Base-by-base conservation (phyloP, 2,113 vertebrate species). In the Delphinapterus leucas region DNA sequence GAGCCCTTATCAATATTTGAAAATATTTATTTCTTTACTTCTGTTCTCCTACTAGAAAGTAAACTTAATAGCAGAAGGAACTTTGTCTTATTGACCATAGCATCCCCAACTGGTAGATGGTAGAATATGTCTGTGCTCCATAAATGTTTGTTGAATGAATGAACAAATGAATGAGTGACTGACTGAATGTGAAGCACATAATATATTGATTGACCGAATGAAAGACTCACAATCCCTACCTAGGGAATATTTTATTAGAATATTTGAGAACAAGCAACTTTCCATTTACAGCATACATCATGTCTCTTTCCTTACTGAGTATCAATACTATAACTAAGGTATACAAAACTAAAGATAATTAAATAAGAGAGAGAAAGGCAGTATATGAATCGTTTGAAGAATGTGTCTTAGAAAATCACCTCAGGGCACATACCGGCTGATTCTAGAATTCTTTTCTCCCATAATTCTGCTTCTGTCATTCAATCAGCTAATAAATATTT, bases 11-110 rank as follows among this genome's bases (percentile, higher is more conserved):
- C 65, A 93, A 74, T 61, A 82, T 77, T 36, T 81, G 61, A 92
- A 91, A 94, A 85, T 41, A 96, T 55, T 77, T 65, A 86, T 58
- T 88, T 31, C 10, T 68, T 90, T 70, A 93, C n/a, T 83, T 93
- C 70, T 70, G 15, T 5, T 86, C 41, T 92, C 21, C 53, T 70
- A 90, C 9, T 33, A n/a, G 18, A 73, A 95, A 82, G 18, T 47
- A n/a, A 96, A 80, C 31, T 61, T 91, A 85, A 55, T 90, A 12
- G 70, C 38, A 82, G 28, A 87, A 90, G 49, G 31, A 81, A 71
- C 33, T 81, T 81, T 94, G 67, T 74, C 55, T 38, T 83, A 28
- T 6, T 95, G n/a, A 87, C 38, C 36, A 77, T 25, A 81, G 18
- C n/a, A 31, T 70, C 18, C 28, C 61, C n/a, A 90, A 21, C 33